A percentile compares a stretch with the other conserved stretches of the same genome.
These are phyloP conservation scores for Macroglossus sobrinus DNA, from an alignment of 2,113 vertebrate species.

Conservation along the genomic window DNA sequence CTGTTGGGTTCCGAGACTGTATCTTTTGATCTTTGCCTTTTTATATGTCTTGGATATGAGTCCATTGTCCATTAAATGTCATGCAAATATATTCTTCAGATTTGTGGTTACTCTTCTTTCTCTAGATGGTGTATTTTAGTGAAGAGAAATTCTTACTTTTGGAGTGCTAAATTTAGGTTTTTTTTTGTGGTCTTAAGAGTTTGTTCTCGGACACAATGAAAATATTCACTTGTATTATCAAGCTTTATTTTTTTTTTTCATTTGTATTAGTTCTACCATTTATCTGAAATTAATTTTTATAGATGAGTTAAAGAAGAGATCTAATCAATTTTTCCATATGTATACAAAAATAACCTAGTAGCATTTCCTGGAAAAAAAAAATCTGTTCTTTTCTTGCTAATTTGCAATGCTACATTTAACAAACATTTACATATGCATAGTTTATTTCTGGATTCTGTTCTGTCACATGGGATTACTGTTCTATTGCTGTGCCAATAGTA, in stretches of 20 bases:
- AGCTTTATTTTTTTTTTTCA: neutral
- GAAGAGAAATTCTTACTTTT: neutral
- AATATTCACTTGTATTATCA: neutral
- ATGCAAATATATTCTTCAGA: neutral
- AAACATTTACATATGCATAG: neutral
- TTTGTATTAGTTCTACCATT: constrained; percentile 15
- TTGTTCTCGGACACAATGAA: neutral
- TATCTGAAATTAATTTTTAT: constrained; percentile 17
- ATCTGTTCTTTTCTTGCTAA: neutral
- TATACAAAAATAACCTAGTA: neutral
- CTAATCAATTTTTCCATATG: neutral
- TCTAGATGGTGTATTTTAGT: neutral
- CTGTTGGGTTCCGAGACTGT: neutral
- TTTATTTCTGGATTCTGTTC: neutral
- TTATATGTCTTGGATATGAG: neutral
- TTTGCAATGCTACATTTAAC: neutral
- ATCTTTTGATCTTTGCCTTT: neutral
- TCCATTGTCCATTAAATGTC: neutral
- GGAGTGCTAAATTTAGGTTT: neutral
- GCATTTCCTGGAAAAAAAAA: neutral
- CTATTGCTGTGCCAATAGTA: neutral
- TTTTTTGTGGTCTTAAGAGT: neutral
- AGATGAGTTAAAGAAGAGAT: neutral
- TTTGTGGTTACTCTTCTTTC: neutral
- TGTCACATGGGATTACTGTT: neutral